Evolutionary conservation across 1,140 invertebrate species (phyloP).

Genomic region (Pemphigus obesinymphae): DNA sequence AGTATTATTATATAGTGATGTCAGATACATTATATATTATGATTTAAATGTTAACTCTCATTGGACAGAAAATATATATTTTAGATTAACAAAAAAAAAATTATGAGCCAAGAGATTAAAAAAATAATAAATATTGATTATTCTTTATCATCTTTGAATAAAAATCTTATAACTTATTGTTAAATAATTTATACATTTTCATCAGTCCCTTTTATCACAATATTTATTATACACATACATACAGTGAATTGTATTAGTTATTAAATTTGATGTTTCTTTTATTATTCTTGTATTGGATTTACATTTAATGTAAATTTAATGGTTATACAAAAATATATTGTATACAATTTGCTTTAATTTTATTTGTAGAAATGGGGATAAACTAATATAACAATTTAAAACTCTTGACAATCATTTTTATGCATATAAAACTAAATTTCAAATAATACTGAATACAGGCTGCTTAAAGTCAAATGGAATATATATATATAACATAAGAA

Average conservation of each 20-base stretch:
- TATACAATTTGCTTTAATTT: neutral
- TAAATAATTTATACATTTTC: neutral
- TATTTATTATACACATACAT: neutral
- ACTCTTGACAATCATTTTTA: no score
- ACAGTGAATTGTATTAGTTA: neutral
- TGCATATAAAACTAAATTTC: no score
- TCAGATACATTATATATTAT: neutral
- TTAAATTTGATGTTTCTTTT: neutral
- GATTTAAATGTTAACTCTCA: neutral
- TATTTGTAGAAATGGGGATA: neutral
- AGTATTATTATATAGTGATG: neutral
- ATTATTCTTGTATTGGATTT: neutral
- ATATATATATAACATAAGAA: no score
- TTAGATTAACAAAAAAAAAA: neutral
- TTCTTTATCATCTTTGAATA: neutral
- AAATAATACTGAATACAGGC: no score
- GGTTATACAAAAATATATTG: neutral
- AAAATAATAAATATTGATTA: neutral
- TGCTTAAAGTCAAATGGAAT: no score
- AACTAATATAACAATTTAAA: no score
- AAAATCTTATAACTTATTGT: neutral
- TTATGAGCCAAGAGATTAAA: neutral
- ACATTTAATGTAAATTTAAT: neutral
- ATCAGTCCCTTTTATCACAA: slow-evolving; percentile 9
- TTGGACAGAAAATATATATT: neutral